Base-by-base conservation (phyloP, 2,888 invertebrate species). In the Argyresthia goedartella region DNA sequence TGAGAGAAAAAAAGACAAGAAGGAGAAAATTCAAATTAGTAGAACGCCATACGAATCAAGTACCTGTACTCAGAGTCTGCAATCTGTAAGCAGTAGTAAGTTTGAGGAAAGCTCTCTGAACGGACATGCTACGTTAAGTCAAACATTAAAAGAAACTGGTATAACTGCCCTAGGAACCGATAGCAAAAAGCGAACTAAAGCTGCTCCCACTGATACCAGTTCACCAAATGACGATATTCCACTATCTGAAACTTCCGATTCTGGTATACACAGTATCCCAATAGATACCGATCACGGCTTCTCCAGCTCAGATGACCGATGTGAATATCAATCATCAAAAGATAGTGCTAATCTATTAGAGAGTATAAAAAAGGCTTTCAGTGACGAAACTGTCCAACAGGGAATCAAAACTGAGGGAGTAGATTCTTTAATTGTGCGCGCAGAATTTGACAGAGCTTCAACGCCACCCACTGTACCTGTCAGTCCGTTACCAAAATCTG, bases 391-490 rank as follows among this genome's bases (percentile, higher is more conserved):
- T 13, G 68, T 86, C 16, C 85, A 85, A 57, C 85, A 86, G 67
- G 85, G 82, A 50, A 86, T 85, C 15, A 85, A 77, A 62, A 71
- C 73, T 1, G 85, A 82, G 57, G 70, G 63, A 13, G 49, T 77
- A 39, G 79, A 80, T 54, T 64, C 74, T 11, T 55, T 75, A 9
- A 57, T 62, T 1, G 59, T 67, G 1, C 63, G 54, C 15, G 59
- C 72, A 33, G 67, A 73, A 25, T 59, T 65, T 50, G 71, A 77
- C 15, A 79, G 88, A 58, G 81, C 81, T 34, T 81, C 89, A 54
- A 92, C 92, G 34, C 92, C 92, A 54, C 91, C 92, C 43, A 92
- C 92, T 25, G 91, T 90, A 8, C 91, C 92, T 25, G 91, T 91
- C 0, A 91, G 92, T 69, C 92, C 92, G 58, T 63, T 77, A 60